Evolutionary conservation across 2,113 vertebrate genomes (phyloP).

Genomic region (Balaeniceps rex): DNA sequence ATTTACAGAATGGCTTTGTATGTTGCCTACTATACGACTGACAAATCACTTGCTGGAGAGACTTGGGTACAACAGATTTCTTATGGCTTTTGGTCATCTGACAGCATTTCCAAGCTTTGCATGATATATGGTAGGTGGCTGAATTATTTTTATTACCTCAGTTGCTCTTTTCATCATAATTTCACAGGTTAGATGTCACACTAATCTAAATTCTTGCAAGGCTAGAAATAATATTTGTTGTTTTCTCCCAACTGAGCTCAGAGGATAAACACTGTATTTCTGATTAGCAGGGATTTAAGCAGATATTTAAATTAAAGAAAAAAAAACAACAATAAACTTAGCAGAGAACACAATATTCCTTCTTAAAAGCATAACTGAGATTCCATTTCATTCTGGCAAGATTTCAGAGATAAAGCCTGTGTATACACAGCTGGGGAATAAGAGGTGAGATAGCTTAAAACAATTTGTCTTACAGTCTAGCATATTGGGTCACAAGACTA

Average conservation of each 20-base stretch:
- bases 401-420: not conserved
- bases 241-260: not conserved
- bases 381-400: not conserved
- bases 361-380: not conserved
- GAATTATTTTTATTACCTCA: not conserved
- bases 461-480: not conserved
- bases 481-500: not conserved
- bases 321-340: not conserved
- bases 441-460: not conserved
- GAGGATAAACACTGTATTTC: not conserved
- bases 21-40: not conserved
- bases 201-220: not conserved
- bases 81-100: not conserved
- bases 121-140: not conserved
- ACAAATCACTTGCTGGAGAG: not conserved
- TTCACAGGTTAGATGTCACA: not conserved
- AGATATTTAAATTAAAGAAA: not conserved
- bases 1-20: not conserved
- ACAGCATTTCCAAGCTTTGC: not conserved
- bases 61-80: fast-evolving
- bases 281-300: not conserved
- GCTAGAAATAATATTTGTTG: not conserved
- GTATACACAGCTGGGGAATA: not conserved
- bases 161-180: not conserved
- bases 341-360: not conserved